A percentile compares a stretch with the other conserved stretches of the same genome.
phyloP scores from a whole-genome alignment of 1,140 invertebrate genomes.

The Lithobius niger region DNA sequence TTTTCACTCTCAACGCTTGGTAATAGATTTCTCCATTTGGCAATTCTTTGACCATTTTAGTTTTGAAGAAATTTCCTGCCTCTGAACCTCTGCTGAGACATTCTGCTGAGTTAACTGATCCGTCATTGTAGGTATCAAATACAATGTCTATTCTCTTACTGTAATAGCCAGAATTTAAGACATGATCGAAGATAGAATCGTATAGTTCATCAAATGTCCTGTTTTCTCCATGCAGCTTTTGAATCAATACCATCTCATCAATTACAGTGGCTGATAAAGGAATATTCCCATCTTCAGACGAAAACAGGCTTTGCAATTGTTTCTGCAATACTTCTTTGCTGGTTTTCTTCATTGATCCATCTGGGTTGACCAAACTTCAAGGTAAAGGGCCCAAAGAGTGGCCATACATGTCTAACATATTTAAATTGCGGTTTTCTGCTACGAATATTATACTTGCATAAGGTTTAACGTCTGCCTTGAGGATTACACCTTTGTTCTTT shows the following conservation, averaged over 20 bases:
- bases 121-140: neutral
- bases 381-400: conserved; percentile 11
- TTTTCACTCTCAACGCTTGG: neutral
- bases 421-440: neutral
- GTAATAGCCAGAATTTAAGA: too few species aligned
- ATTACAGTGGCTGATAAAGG: conserved; percentile 5
- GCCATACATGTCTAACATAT: conserved; percentile 1
- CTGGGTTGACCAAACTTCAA: conserved; percentile 6
- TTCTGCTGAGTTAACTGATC: neutral
- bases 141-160: too few species aligned
- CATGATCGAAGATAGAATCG: neutral
- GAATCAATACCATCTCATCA: conserved; percentile 11
- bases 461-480: neutral
- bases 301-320: neutral
- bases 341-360: conserved; percentile 14
- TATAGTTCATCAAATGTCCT: conserved; percentile 1
- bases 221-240: conserved; percentile 5
- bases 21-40: neutral
- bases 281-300: conserved; percentile 2
- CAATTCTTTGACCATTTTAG: neutral
- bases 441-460: neutral
- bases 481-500: neutral
- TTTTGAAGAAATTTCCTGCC: neutral
- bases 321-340: conserved; percentile 9
- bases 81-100: neutral